Percentiles rank a stretch among this genome's conserved stretches.
These are phyloP conservation scores for Neostethus bicornis DNA, from an alignment of 2,797 vertebrate species.

Conservation along the genomic window DNA sequence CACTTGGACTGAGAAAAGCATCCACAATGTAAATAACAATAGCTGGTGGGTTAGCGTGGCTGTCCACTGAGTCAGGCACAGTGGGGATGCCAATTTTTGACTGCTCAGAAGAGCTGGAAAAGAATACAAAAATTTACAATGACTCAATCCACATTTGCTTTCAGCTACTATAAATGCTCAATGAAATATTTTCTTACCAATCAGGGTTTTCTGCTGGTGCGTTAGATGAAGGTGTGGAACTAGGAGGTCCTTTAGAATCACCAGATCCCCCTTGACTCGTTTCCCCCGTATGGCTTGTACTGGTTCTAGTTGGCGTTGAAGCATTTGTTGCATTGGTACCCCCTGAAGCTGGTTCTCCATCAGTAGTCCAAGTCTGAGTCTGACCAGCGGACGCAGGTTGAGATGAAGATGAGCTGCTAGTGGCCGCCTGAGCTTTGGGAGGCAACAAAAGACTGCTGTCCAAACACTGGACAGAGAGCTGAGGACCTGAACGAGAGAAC, in stretches of 20 bases:
- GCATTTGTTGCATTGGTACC: slow-evolving; percentile 68
- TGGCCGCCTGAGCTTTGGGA: slow-evolving; percentile 83
- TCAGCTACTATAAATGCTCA: accelerated
- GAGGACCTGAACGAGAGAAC: slow-evolving; percentile 81
- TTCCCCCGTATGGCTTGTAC: slow-evolving; percentile 80
- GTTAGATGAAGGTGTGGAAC: slow-evolving; percentile 64
- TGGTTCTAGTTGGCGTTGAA: slow-evolving; percentile 69
- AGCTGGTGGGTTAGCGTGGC: slow-evolving; percentile 88
- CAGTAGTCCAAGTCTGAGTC: slow-evolving; percentile 70
- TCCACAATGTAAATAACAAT: slow-evolving; percentile 96
- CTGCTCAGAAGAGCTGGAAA: slow-evolving; percentile 76
- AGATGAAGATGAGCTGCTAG: slow-evolving; percentile 55
- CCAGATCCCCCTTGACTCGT: slow-evolving; percentile 70
- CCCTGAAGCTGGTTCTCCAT: slow-evolving; percentile 72
- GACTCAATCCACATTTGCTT: not conserved
- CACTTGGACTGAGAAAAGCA: slow-evolving; percentile 88
- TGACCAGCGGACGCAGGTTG: slow-evolving; percentile 60
- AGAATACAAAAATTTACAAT: not conserved
- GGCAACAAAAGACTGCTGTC: slow-evolving; percentile 91
- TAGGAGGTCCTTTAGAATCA: slow-evolving; percentile 79
- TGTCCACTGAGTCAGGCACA: slow-evolving; percentile 86
- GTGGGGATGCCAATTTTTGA: slow-evolving; percentile 94
- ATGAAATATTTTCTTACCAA: slow-evolving; percentile 60
- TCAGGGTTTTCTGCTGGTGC: slow-evolving; percentile 73
- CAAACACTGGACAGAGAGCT: slow-evolving; percentile 87